These are phyloP conservation scores for Gryon sp. DNA, from an alignment of 1,140 invertebrate species.

Conservation along the genomic window DNA sequence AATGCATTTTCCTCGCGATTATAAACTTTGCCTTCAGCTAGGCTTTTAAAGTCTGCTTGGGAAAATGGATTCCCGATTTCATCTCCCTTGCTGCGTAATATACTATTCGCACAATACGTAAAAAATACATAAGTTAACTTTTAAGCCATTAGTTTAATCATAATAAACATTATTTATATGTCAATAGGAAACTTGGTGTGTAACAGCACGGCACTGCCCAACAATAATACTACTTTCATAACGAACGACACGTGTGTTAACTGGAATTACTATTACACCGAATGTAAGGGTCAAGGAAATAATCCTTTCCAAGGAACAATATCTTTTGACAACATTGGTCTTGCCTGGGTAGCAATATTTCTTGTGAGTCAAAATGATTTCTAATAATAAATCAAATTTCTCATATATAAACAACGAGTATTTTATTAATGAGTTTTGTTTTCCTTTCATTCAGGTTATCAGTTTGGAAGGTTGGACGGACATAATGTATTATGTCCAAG, in stretches of 20 bases:
- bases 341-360: conserved; percentile 99
- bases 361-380: conserved; percentile 86
- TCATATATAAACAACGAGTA: too few relatives aligned
- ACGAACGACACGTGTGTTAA: conserved; percentile 91
- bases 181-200: conserved; percentile 81
- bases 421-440: too few relatives aligned
- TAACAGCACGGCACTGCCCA: conserved; percentile 79
- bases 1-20: too few relatives aligned
- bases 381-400: conserved; percentile 12
- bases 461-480: conserved; percentile 97
- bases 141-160: too few relatives aligned
- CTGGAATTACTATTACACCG: conserved; percentile 99
- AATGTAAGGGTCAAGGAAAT: conserved; percentile 93
- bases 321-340: conserved; percentile 99
- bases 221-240: conserved; percentile 76
- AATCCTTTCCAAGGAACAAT: conserved; percentile 99
- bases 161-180: too few relatives aligned
- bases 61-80: too few relatives aligned
- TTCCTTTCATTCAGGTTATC: conserved; percentile 84
- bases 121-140: too few relatives aligned
- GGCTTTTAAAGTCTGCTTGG: too few relatives aligned
- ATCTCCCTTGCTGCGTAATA: too few relatives aligned
- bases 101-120: too few relatives aligned
- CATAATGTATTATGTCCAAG: conserved; percentile 99
- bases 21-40: too few relatives aligned